Evolutionary conservation across 2,888 invertebrate species (phyloP), one percentile per base, ranked within the genome.

Genomic region (Aphodius granarius): DNA sequence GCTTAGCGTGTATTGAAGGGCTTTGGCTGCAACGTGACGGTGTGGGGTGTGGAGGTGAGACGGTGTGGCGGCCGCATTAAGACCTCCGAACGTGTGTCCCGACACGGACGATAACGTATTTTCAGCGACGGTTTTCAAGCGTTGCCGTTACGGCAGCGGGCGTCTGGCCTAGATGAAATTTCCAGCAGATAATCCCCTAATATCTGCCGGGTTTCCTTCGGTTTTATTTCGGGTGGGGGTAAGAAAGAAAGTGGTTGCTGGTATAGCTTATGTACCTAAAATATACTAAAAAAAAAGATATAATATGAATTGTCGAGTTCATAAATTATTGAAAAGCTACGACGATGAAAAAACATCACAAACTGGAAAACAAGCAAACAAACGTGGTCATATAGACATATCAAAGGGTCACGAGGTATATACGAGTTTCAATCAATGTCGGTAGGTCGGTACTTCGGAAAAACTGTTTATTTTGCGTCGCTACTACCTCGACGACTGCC

Each of bases 61-160:
- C 68, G 20, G 17, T n/a, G 68, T 65, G 66, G 20, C 1, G 22
- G 68, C 6, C 20, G 68, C 68, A 68, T 68, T 68, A 68, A 68
- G 68, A 68, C 68, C 68, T 18, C 21, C 22, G 22, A 68, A 68
- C 68, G 20, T 20, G 68, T n/a, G 20, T 22, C 68, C 22, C 20
- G 68, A 68, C 68, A 68, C 68, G 68, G 22, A 68, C 68, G 68
- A 68, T 68, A 68, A 68, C 68, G 68, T 68, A 68, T 68, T 68
- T 68, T 21, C 68, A 5, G 1, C 18, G 66, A 17, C 19, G 66
- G 66, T 66, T 13, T 66, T 66, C 20, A 22, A 3, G 68, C 21
- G 68, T 68, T n/a, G 20, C 20, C 9, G 43, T 43, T 43, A 9
- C 43, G 13, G 43, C 43, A 6, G 13, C 43, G 9, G 66, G 19